A percentile compares a stretch with the other conserved stretches of the same genome.
phyloP scores from a whole-genome alignment of 1,140 invertebrate species.

The Procambarus clarkii region DNA sequence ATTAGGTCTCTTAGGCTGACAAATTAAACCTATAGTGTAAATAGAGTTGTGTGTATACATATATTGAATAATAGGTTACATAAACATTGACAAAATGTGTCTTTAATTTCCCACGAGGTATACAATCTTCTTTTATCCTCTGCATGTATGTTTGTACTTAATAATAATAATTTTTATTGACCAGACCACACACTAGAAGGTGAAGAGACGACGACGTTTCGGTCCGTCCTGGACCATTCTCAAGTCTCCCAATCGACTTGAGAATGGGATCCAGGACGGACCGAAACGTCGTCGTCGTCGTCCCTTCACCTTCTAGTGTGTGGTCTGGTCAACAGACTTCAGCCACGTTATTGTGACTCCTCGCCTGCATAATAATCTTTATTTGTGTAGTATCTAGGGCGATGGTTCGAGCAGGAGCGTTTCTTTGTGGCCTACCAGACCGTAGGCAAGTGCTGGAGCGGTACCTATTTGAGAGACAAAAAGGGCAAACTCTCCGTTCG shows the following conservation, averaged over 20 bases:
- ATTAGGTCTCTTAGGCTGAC: neutral
- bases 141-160: neutral
- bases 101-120: neutral
- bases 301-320: too few relatives aligned
- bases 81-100: neutral
- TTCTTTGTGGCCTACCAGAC: conserved; percentile 66
- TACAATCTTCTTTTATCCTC: neutral
- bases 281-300: too few relatives aligned
- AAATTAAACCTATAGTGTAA: too few relatives aligned
- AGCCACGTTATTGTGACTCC: too few relatives aligned
- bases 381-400: conserved; percentile 54
- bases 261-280: too few relatives aligned
- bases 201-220: too few relatives aligned
- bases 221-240: too few relatives aligned
- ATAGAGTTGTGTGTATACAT: neutral
- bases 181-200: too few relatives aligned
- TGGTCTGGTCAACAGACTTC: too few relatives aligned
- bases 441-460: conserved; percentile 64
- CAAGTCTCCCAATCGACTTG: too few relatives aligned
- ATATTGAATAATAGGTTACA: neutral
- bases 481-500: conserved; percentile 58
- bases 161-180: too few relatives aligned
- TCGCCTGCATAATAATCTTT: too few relatives aligned
- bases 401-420: conserved; percentile 68
- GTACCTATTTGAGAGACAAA: conserved; percentile 64